Conservation (phyloP, 2,797 vertebrate species). For the Sebastes dallii region DNA sequence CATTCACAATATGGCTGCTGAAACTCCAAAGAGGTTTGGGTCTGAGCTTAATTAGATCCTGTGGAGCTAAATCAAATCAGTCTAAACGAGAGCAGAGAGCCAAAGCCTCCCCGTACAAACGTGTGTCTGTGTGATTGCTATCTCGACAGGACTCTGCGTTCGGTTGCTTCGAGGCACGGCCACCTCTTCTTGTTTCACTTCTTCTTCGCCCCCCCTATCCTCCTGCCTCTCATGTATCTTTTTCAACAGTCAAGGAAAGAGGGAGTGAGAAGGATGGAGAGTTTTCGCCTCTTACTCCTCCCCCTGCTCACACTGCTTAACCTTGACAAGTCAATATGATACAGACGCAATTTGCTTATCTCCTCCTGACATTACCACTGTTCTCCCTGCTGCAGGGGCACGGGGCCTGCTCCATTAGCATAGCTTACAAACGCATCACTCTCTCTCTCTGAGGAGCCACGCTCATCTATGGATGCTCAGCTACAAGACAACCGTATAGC, state of each 20-base stretch:
- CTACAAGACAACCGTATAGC: neutral
- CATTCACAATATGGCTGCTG: slow-evolving; percentile 79
- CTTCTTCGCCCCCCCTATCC: neutral
- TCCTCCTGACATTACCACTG: slow-evolving; percentile 83
- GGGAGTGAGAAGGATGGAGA: slow-evolving; percentile 46
- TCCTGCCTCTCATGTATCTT: slow-evolving; percentile 40
- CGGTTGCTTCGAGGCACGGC: slow-evolving; percentile 47
- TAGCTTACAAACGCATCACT: slow-evolving; percentile 80
- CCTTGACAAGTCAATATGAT: slow-evolving; percentile 87
- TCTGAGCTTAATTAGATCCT: slow-evolving; percentile 82
- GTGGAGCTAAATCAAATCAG: slow-evolving; percentile 84
- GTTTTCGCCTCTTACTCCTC: slow-evolving; percentile 58
- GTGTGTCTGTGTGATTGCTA: slow-evolving; percentile 56
- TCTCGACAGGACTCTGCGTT: slow-evolving; percentile 56
- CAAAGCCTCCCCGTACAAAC: slow-evolving; percentile 59
- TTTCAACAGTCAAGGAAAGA: slow-evolving; percentile 54
- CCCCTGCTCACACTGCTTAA: slow-evolving; percentile 78
- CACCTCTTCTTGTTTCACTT: slow-evolving; percentile 40
- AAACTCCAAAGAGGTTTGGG: slow-evolving; percentile 80
- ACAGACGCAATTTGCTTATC: slow-evolving; percentile 85
- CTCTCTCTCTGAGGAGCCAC: slow-evolving; percentile 39
- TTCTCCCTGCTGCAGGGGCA: slow-evolving; percentile 74
- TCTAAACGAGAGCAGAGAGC: slow-evolving; percentile 76
- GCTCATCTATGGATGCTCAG: slow-evolving; percentile 20
- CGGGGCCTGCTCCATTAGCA: slow-evolving; percentile 76